A percentile compares a stretch with the other conserved stretches of the same genome.
Evolutionary conservation across 2,797 vertebrate species (phyloP).

Genomic region (Sphenopsis melanotis): DNA sequence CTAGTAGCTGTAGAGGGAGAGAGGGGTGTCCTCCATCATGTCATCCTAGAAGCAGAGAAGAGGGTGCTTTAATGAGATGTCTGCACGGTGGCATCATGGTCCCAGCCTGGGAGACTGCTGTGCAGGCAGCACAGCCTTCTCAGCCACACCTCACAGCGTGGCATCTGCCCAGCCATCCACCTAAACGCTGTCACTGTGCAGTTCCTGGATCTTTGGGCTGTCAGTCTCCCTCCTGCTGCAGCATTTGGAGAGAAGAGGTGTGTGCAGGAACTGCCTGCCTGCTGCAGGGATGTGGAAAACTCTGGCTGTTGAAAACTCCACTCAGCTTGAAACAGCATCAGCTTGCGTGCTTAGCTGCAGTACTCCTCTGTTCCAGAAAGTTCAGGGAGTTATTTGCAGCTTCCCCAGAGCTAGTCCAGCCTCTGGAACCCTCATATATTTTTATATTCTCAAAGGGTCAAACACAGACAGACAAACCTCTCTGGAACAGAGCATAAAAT

Average conservation of each 20-base stretch:
- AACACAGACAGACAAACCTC: not conserved
- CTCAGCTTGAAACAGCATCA: not conserved
- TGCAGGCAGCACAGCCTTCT: not conserved
- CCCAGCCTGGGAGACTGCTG: not conserved
- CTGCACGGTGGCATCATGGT: not conserved
- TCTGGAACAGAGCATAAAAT: not conserved
- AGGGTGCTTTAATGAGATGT: constrained; percentile 11
- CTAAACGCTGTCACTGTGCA: not conserved
- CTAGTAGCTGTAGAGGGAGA: constrained; percentile 93
- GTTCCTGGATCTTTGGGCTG: not conserved
- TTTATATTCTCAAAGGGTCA: not conserved
- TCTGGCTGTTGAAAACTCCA: not conserved
- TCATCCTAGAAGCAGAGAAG: constrained; percentile 81
- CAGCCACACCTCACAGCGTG: not conserved
- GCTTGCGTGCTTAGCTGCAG: not conserved
- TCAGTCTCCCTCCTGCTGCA: not conserved
- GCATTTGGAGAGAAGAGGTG: not conserved
- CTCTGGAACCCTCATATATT: not conserved
- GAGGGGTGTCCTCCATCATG: constrained; percentile 91
- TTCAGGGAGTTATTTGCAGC: not conserved
- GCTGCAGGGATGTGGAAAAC: not conserved
- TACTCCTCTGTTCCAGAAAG: not conserved
- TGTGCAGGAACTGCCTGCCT: not conserved
- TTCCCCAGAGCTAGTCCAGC: not conserved
- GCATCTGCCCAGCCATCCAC: not conserved